Percentiles rank a stretch among this genome's conserved stretches.
Conservation (phyloP, 2,113 vertebrate species). For the Sigmodon hispidus region DNA sequence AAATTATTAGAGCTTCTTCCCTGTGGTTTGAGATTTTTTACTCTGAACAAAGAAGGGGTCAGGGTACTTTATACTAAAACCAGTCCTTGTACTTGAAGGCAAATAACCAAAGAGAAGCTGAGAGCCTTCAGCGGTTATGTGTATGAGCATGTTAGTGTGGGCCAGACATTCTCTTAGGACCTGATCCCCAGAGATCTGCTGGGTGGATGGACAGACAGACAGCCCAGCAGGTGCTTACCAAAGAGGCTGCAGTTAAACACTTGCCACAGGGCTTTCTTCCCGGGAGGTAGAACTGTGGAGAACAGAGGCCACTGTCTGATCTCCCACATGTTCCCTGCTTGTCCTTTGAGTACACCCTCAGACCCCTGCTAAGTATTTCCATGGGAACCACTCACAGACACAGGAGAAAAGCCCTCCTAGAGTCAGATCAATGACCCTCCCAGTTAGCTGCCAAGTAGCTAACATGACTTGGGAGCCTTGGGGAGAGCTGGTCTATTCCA, state of each 20-base stretch:
- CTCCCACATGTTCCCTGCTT: neutral
- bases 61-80: rapidly evolving
- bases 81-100: neutral
- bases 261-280: rapidly evolving
- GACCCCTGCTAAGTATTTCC: neutral
- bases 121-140: neutral
- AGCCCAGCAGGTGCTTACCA: rapidly evolving
- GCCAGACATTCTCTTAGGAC: neutral
- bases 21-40: neutral
- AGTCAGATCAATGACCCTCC: rapidly evolving
- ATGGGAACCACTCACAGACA: neutral
- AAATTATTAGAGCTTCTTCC: too few relatives aligned
- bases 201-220: rapidly evolving
- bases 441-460: neutral
- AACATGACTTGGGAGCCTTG: rapidly evolving
- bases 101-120: neutral
- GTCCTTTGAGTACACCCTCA: neutral
- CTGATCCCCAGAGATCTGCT: neutral
- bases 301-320: neutral
- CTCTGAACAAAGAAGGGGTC: neutral
- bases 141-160: rapidly evolving
- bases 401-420: rapidly evolving
- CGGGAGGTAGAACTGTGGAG: neutral
- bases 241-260: rapidly evolving
- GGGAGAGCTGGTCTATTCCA: neutral